Evolutionary conservation across 2,113 vertebrate species (phyloP), one percentile per base, ranked within the genome.

Genomic region (Tonatia bakeri): DNA sequence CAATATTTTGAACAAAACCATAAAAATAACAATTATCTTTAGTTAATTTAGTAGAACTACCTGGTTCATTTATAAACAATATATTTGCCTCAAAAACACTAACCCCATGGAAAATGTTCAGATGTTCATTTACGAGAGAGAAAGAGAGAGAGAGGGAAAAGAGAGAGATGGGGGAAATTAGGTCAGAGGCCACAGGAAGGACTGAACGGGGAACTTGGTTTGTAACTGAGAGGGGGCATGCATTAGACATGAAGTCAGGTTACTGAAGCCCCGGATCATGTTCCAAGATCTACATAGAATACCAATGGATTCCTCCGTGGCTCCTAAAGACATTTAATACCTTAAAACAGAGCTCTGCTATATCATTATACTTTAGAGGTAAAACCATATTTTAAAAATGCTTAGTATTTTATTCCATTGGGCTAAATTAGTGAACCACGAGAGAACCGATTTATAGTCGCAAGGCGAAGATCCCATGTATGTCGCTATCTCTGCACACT

Each of bases 11-110:
- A 59, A 59, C 56, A 59, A 59, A 59, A 59, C 19, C 56, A 59
- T 59, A 59, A 59, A 59, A 59, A 59, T 59, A 59, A 59, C 56
- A 22, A 59, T 59, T 59, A 59, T 10, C 56, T 59, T 59, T 59
- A 59, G 56, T 59, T 59, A 59, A 59, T 59, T 24, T 59, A 59
- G 22, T 61, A 65, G 64, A 73, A 31, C 36, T 77, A 85, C 43
- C 70, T 65, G 65, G 52, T 67, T 95, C 33, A 36, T 43, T 59
- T 50, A 75, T 43, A 87, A 80, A 96, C 38, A 93, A 43, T 76
- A 14, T 31, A 52, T 75, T 91, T 96, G 61, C 77, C 91, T 94
- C 72, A 92, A 82, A 96, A 90, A 91, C 28, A 69, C 81, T 31
- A 90, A 84, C 9, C 45, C n/a, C 31, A 24, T 81, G 72, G 85